phyloP scores from a whole-genome alignment of 2,113 vertebrate species.

The Copsychus sechellarum region DNA sequence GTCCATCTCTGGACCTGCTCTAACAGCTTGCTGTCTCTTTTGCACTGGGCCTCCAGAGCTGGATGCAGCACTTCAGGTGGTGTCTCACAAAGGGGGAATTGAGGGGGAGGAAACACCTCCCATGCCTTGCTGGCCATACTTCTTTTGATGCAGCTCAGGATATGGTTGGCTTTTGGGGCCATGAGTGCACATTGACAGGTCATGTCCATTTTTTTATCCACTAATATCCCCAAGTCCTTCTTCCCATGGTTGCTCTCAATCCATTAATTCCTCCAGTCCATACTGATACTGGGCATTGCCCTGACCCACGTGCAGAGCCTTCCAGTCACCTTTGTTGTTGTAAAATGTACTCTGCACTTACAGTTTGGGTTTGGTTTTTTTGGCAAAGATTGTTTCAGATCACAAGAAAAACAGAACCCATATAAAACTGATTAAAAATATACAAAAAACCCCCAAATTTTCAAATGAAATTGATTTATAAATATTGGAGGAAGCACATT shows the following conservation, averaged over 20 bases:
- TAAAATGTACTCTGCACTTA: not conserved
- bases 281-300: not conserved
- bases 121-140: fast-evolving
- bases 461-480: not conserved
- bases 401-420: not conserved
- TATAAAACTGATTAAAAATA: not conserved
- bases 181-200: fast-evolving
- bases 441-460: not conserved
- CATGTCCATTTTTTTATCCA: not conserved
- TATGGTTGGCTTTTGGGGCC: not conserved
- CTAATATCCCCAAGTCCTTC: not conserved
- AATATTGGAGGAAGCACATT: not conserved
- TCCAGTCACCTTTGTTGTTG: not conserved
- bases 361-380: not conserved
- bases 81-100: fast-evolving
- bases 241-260: not conserved
- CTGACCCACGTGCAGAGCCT: not conserved
- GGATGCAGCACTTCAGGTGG: not conserved
- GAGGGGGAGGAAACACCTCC: not conserved
- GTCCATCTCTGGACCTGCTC: not conserved
- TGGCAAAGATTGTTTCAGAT: not conserved
- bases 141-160: not conserved
- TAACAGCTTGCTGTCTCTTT: not conserved
- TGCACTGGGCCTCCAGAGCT: not conserved
- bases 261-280: not conserved